phyloP scores from a whole-genome alignment of 2,888 invertebrate species.

The Pycnomerus fuliginosus region DNA sequence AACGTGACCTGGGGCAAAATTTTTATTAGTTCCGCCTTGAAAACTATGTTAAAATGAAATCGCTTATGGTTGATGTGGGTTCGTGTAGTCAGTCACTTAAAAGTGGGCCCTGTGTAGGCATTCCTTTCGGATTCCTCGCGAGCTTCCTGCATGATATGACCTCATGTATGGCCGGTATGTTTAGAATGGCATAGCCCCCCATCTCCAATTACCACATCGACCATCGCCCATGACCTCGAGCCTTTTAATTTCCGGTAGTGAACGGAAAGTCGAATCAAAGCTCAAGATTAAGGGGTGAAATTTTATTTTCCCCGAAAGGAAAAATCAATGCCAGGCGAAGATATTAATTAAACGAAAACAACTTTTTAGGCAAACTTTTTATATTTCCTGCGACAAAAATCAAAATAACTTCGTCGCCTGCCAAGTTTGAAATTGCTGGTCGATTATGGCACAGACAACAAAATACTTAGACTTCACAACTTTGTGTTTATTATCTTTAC shows the following conservation, averaged over 20 bases:
- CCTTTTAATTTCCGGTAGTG: constrained; percentile 22
- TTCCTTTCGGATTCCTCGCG: constrained; percentile 28
- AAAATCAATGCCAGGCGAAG: constrained; percentile 14
- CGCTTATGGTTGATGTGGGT: constrained; percentile 24
- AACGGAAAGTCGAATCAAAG: constrained; percentile 20
- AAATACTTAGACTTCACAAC: constrained; percentile 18
- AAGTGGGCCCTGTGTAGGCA: constrained; percentile 20
- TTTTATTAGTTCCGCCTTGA: constrained; percentile 14
- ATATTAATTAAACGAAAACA: constrained; percentile 22
- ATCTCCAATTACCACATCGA: constrained; percentile 2
- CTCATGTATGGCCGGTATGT: constrained; percentile 27
- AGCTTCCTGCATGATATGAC: constrained; percentile 24
- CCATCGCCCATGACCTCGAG: constrained; percentile 16
- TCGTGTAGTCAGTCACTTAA: constrained; percentile 20
- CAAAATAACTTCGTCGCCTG: constrained; percentile 7
- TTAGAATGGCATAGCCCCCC: constrained; percentile 9
- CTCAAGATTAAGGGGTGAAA: constrained; percentile 13
- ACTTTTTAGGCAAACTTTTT: constrained; percentile 12
- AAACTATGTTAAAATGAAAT: constrained; percentile 23
- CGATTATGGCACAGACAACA: constrained; percentile 19
- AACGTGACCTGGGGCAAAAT: constrained; percentile 9
- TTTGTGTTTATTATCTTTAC: constrained; percentile 25
- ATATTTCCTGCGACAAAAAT: constrained; percentile 12
- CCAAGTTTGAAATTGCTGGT: constrained; percentile 16
- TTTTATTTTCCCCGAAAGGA: constrained; percentile 14